Percentiles rank a stretch among this genome's conserved stretches.
Conservation (phyloP, 2,113 vertebrate species). For the Lepus americanus region DNA sequence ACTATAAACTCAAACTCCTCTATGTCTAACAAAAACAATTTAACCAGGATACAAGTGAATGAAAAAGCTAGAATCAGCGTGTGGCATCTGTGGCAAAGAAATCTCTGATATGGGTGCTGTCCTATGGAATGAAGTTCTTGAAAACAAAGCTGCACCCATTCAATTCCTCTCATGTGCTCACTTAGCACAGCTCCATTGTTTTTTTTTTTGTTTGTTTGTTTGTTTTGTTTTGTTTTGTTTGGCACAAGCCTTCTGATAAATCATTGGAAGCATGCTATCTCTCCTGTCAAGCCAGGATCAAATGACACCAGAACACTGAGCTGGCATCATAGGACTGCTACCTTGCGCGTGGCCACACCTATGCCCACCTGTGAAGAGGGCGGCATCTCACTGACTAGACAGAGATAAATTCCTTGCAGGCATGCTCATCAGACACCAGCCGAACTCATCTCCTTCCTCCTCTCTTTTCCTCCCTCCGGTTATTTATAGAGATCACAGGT, state of each 20-base stretch:
- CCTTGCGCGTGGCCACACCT: not conserved
- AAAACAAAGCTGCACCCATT: conserved; percentile 70
- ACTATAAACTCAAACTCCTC: not conserved
- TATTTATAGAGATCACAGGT: conserved; percentile 90
- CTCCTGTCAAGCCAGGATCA: conserved; percentile 75
- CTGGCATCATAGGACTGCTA: conserved; percentile 38
- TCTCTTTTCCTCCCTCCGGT: conserved; percentile 68
- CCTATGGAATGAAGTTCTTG: conserved; percentile 66
- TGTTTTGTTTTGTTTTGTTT: too few species aligned
- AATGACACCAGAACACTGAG: conserved; percentile 58
- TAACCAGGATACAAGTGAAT: not conserved
- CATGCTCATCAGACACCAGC: conserved; percentile 83
- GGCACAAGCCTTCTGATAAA: conserved; percentile 78
- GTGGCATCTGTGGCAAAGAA: conserved; percentile 43
- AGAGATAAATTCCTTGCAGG: conserved; percentile 85
- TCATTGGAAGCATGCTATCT: conserved; percentile 73
- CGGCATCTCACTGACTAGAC: conserved; percentile 81
- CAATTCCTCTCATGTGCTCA: conserved; percentile 47
- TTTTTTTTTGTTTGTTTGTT: conserved; percentile 56
- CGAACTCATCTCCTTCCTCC: conserved; percentile 84
- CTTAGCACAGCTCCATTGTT: conserved; percentile 71
- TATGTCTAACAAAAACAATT: not conserved
- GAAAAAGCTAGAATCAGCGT: not conserved
- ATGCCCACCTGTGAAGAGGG: not conserved
- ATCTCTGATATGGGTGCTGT: not conserved